These are phyloP conservation scores for Cloeon dipterum DNA, from an alignment of 2,888 invertebrate species.

Conservation along the genomic window DNA sequence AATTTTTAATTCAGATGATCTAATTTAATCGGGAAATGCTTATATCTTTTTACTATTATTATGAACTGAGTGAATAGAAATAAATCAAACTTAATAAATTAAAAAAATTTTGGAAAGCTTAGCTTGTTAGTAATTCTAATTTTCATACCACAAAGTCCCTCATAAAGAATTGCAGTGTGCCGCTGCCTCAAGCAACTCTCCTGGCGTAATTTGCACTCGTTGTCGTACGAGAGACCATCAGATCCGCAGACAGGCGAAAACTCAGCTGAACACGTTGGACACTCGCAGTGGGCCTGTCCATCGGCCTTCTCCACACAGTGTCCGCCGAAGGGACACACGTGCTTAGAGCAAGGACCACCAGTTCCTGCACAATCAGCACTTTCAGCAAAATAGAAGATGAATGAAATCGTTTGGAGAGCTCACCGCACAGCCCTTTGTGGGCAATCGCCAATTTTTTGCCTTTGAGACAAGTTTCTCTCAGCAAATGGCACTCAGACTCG, in stretches of 20 bases:
- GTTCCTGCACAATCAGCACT: no score
- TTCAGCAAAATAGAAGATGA: no score
- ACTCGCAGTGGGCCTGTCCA: constrained; percentile 48
- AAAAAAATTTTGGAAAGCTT: constrained; percentile 15
- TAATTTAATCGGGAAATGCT: neutral
- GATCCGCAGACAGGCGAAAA: constrained; percentile 68
- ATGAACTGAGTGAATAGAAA: no score
- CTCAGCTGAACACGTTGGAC: constrained; percentile 62
- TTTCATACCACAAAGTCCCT: constrained; percentile 66
- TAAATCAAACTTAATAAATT: no score
- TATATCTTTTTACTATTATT: no score
- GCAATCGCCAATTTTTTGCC: no score
- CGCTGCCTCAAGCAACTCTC: constrained; percentile 55
- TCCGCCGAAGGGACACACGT: constrained; percentile 56
- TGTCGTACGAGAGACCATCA: constrained; percentile 61
- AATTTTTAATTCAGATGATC: no score
- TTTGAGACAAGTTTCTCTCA: constrained; percentile 13
- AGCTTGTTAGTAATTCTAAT: no score
- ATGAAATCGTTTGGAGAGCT: no score
- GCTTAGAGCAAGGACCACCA: constrained; percentile 39
- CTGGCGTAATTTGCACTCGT: constrained; percentile 57
- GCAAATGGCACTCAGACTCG: constrained; percentile 24
- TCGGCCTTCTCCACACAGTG: constrained; percentile 42
- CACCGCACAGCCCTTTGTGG: no score
- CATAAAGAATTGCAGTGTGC: constrained; percentile 51